These are phyloP conservation scores for Sipha flava DNA, from an alignment of 1,140 invertebrate genomes.

Conservation along the genomic window DNA sequence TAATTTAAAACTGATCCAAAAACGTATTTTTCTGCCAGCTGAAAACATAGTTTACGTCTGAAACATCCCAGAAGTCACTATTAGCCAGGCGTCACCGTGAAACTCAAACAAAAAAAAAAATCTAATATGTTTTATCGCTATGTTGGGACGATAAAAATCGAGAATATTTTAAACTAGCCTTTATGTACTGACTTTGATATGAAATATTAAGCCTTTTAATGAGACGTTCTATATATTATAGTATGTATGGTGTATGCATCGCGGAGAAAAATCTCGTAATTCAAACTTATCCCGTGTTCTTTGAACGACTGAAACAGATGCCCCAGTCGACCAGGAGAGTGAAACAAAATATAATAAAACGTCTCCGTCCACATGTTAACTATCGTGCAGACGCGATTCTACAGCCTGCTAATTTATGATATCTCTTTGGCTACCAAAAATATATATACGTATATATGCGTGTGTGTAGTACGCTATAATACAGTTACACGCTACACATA, in stretches of 20 bases:
- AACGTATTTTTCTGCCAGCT: not conserved
- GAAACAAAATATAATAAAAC: constrained; percentile 7
- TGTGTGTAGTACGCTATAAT: not conserved
- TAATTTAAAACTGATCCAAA: not conserved
- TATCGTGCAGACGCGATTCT: not conserved
- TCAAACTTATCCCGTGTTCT: not conserved
- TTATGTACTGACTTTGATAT: not conserved
- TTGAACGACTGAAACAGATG: constrained; percentile 11
- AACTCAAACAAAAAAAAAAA: not conserved
- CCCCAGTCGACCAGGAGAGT: not conserved
- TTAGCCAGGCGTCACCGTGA: not conserved
- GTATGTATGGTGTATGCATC: too few species aligned
- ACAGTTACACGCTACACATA: not conserved
- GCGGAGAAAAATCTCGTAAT: not conserved
- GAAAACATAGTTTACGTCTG: not conserved
- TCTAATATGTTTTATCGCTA: not conserved
- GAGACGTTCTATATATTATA: too few species aligned
- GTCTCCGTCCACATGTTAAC: constrained; percentile 6
- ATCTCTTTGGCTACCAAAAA: not conserved
- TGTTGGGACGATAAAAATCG: not conserved
- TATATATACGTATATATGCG: not conserved
- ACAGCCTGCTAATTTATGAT: not conserved
- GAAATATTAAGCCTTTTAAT: not conserved
- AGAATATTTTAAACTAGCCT: not conserved
- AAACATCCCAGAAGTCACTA: not conserved